Conservation (phyloP, 2,797 vertebrate species). For the Sparus aurata region DNA sequence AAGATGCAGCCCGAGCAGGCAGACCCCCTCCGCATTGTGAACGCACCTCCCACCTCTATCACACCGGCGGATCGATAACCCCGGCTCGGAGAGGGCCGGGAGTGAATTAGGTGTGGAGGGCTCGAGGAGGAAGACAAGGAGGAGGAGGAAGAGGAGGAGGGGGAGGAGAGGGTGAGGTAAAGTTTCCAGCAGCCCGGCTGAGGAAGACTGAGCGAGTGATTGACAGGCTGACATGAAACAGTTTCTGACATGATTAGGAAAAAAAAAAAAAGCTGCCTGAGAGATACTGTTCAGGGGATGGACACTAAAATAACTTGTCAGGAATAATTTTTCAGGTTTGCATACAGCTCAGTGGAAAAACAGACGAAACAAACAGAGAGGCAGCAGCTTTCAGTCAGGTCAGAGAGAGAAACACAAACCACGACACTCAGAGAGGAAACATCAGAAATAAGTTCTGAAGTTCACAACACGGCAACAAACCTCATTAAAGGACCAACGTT, state of each 20-base stretch:
- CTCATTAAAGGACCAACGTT: too few relatives aligned
- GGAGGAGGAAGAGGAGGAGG: constrained; percentile 41
- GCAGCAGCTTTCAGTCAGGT: not conserved
- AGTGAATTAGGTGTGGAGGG: constrained; percentile 47
- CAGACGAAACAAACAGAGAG: not conserved
- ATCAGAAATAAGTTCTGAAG: too few relatives aligned
- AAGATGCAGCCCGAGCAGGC: constrained; percentile 79
- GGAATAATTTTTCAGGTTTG: not conserved
- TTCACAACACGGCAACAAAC: too few relatives aligned
- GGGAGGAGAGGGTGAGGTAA: constrained; percentile 56
- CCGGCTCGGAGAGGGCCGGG: constrained; percentile 42
- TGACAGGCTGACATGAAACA: constrained; percentile 63
- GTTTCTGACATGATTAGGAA: constrained; percentile 17
- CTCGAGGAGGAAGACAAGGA: constrained; percentile 53
- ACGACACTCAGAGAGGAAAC: too few relatives aligned
- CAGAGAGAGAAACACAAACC: too few relatives aligned
- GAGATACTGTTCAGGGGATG: not conserved
- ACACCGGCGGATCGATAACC: constrained; percentile 76
- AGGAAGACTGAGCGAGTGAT: constrained; percentile 48
- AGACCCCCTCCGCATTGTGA: constrained; percentile 80
- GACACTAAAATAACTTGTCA: not conserved
- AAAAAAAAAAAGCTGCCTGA: not conserved
- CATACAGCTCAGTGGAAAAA: not conserved
- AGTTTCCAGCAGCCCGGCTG: constrained; percentile 48
- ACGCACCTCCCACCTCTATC: constrained; percentile 75